Evolutionary conservation across 2,113 vertebrate species (phyloP), one percentile per base, ranked within the genome.

Genomic region (Oryctolagus cuniculus): DNA sequence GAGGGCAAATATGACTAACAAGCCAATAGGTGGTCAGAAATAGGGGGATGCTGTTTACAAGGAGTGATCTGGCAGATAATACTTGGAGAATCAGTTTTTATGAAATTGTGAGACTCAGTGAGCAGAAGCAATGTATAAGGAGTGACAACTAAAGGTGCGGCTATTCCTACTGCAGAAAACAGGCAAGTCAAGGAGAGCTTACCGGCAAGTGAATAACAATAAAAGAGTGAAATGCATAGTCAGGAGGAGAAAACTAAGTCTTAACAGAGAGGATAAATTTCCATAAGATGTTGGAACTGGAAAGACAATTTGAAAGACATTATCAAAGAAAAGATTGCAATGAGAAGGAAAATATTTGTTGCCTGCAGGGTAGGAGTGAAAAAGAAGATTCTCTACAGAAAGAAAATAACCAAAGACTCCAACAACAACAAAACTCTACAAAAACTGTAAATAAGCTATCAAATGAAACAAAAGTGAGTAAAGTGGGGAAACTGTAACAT

Each of bases 401-500:
- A 58, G 64, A 79, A 80, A 53, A 67, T 58, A 58, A 38, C 19
- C 3, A 73, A 38, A 77, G 53, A 90, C 10, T 19, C 21, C 67
- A 85, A 82, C 29, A 10, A 22, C 63, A 84, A 88, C 22, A 49
- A 67, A 77, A 74, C 25, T 12, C 4, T 4, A 67, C 25, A 34
- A 69, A 69, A 85, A 34, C 61, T 87, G 4, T 17, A 94, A 88
- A 34, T 87, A 88, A 73, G 9, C 34, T 87, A 58, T 84, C 44
- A 84, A 75, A 70, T 10, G 75, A 31, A 72, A 34, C 79, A 44
- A 79, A 87, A 72, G 31, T 74, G n/a, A 91, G 84, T 79, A 91
- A 91, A 91, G 19, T 67, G 22, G 29, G 29, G 16, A 85, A 91
- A 61, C 53, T 67, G 82, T 84, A 21, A 13, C 70, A 49, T 72